These are phyloP conservation scores for Cataglyphis cursor DNA, from an alignment of 2,888 invertebrate genomes.

Conservation along the genomic window DNA sequence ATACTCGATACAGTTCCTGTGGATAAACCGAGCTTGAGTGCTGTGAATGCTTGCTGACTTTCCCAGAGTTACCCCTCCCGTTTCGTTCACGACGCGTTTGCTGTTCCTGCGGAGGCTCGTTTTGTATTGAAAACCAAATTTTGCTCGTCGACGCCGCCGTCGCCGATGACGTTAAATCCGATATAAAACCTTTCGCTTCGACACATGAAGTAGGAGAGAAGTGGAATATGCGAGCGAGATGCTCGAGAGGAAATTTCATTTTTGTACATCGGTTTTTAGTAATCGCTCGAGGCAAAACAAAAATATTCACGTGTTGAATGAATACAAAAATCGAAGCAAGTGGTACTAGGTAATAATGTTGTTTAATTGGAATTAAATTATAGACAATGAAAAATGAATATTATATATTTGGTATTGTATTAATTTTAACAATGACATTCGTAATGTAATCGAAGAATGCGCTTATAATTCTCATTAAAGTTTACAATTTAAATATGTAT, in stretches of 20 bases:
- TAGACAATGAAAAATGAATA: neutral
- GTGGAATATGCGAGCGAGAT: constrained; percentile 37
- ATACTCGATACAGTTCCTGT: constrained; percentile 68
- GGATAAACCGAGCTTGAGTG: constrained; percentile 69
- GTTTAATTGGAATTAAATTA: neutral
- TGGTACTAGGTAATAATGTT: neutral
- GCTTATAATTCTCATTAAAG: neutral
- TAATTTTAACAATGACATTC: neutral
- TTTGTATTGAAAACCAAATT: constrained; percentile 60
- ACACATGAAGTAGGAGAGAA: constrained; percentile 30
- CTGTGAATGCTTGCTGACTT: constrained; percentile 66
- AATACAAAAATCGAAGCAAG: neutral
- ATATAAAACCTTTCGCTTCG: constrained; percentile 43
- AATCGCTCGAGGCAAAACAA: constrained; percentile 31
- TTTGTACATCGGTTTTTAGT: constrained; percentile 38
- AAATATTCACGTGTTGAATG: constrained; percentile 19
- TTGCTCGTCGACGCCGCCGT: constrained; percentile 32
- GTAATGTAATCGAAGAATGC: neutral
- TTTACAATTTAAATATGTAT: neutral
- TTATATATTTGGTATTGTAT: neutral
- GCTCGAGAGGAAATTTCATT: constrained; percentile 22
- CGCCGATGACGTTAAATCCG: constrained; percentile 41
- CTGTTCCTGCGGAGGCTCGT: constrained; percentile 35
- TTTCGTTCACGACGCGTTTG: constrained; percentile 13
- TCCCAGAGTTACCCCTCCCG: constrained; percentile 55